Conservation (phyloP, 1,140 invertebrate species). For the Elysia chlorotica region DNA sequence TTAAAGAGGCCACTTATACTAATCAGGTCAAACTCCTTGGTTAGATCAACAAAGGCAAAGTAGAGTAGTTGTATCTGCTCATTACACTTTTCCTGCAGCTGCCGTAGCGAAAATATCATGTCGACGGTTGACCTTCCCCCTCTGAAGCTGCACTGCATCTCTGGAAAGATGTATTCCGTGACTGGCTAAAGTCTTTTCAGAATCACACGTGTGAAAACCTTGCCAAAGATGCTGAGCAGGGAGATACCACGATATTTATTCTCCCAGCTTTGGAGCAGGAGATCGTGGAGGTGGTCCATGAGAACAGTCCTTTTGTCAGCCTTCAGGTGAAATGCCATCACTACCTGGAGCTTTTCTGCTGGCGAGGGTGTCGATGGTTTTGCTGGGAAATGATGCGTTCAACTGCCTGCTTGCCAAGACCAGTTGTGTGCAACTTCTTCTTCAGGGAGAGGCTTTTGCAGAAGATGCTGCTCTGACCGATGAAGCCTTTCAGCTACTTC, state of each 20-base stretch:
- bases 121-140: background rate
- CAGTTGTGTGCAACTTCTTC: too few relatives aligned
- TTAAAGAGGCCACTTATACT: background rate
- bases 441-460: too few relatives aligned
- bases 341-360: slow-evolving; percentile 27
- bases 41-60: background rate
- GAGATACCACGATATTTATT: background rate
- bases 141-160: background rate
- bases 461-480: too few relatives aligned
- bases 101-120: background rate
- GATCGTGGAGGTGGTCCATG: background rate
- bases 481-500: too few relatives aligned
- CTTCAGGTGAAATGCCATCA: slow-evolving; percentile 23
- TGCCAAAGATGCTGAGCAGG: background rate
- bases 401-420: too few relatives aligned
- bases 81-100: background rate
- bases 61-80: background rate
- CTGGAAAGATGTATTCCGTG: background rate
- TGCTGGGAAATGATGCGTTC: background rate
- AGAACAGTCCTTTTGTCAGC: slow-evolving; percentile 13
- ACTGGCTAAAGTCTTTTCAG: background rate
- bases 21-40: background rate
- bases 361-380: slow-evolving; percentile 2
- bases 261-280: background rate
- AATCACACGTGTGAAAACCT: background rate